phyloP scores from a whole-genome alignment of 2,797 vertebrate species.

The Luscinia megarhynchos region DNA sequence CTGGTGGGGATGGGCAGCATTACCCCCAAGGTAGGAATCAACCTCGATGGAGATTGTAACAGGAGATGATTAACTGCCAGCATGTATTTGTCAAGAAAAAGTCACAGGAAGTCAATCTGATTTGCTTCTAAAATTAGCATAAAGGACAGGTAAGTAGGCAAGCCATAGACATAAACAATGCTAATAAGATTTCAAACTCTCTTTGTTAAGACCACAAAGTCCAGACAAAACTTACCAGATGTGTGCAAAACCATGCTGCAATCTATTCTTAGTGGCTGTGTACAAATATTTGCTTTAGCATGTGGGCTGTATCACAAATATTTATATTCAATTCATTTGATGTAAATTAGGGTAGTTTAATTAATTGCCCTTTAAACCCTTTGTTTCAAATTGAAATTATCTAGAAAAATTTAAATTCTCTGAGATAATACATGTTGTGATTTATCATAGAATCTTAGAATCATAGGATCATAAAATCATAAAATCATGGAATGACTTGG shows the following conservation, averaged over 20 bases:
- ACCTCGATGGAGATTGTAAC: not conserved
- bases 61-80: constrained; percentile 21
- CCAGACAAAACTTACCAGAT: accelerated
- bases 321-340: not conserved
- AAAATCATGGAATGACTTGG: not conserved
- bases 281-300: not conserved
- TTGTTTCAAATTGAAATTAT: not conserved
- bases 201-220: not conserved
- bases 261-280: not conserved
- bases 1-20: not conserved
- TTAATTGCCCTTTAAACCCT: not conserved
- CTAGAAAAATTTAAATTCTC: not conserved
- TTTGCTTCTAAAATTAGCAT: not conserved
- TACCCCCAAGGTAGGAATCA: not conserved
- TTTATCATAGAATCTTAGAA: not conserved
- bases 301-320: not conserved
- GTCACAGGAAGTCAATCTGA: not conserved
- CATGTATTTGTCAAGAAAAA: not conserved
- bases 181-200: not conserved
- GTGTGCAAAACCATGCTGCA: not conserved
- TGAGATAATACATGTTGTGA: not conserved
- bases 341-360: not conserved
- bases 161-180: not conserved
- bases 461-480: not conserved
- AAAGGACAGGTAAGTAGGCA: not conserved